Evolutionary conservation across 2,888 invertebrate genomes (phyloP).

Genomic region (Rotaria socialis): DNA sequence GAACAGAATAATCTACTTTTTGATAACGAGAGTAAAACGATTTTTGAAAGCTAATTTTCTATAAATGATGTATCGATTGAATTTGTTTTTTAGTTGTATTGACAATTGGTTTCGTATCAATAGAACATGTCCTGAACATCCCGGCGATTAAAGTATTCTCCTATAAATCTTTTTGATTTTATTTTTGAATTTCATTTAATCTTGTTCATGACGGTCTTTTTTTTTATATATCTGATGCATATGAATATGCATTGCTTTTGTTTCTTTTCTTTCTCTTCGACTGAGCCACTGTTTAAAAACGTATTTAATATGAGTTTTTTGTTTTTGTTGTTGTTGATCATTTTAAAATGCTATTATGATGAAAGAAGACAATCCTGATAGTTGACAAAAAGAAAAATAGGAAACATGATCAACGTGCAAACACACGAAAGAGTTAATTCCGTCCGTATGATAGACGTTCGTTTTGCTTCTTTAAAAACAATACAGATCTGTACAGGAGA

Average conservation of each 20-base stretch:
- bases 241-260: neutral
- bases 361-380: too few relatives aligned
- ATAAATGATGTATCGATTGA: neutral
- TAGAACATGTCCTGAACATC: slow-evolving; percentile 96
- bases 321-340: too few relatives aligned
- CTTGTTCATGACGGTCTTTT: neutral
- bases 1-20: too few relatives aligned
- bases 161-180: neutral
- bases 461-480: neutral
- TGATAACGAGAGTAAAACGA: too few relatives aligned
- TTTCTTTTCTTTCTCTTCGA: neutral
- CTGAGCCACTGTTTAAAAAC: neutral
- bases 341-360: neutral
- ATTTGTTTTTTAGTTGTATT: slow-evolving; percentile 76
- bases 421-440: neutral
- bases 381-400: neutral
- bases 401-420: neutral
- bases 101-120: slow-evolving; percentile 99
- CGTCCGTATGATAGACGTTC: neutral
- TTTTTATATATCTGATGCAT: neutral
- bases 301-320: neutral
- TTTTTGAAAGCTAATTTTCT: too few relatives aligned
- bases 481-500: neutral
- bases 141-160: slow-evolving; percentile 67
- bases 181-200: neutral